A percentile compares a stretch with the other conserved stretches of the same genome.
These are phyloP conservation scores for Cavia porcellus DNA, from an alignment of 2,113 vertebrate species.

Conservation along the genomic window DNA sequence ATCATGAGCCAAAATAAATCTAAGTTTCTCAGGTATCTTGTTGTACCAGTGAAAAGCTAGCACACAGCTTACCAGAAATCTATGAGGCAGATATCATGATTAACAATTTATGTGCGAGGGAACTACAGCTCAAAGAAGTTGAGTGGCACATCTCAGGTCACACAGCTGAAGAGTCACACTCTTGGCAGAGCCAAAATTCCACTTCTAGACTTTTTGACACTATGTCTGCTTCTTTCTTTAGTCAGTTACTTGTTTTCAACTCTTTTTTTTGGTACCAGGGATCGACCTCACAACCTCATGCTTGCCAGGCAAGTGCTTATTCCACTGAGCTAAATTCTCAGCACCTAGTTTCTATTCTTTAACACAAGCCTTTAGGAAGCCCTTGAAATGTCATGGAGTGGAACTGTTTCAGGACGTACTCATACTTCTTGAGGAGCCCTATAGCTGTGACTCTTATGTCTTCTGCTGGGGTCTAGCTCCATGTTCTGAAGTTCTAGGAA, in stretches of 20 bases:
- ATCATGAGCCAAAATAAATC: not conserved
- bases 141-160: not conserved
- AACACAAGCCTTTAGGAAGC: not conserved
- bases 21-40: not conserved
- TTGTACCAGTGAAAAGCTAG: not conserved
- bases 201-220: not conserved
- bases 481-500: not conserved
- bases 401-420: not conserved
- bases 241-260: not conserved
- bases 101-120: not conserved
- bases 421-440: not conserved
- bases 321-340: too few species aligned
- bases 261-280: too few species aligned
- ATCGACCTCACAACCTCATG: too few species aligned
- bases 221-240: not conserved
- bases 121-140: not conserved
- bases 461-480: not conserved
- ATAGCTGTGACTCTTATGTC: not conserved
- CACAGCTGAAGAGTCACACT: not conserved
- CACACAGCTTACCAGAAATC: not conserved
- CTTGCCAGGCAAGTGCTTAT: too few species aligned
- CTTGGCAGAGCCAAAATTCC: not conserved
- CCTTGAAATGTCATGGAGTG: not conserved
- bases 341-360: too few species aligned
- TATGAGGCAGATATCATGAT: not conserved